Base-by-base conservation (phyloP, 37 sponge, comb jelly and placozoan species). In the Agelas oroides region DNA sequence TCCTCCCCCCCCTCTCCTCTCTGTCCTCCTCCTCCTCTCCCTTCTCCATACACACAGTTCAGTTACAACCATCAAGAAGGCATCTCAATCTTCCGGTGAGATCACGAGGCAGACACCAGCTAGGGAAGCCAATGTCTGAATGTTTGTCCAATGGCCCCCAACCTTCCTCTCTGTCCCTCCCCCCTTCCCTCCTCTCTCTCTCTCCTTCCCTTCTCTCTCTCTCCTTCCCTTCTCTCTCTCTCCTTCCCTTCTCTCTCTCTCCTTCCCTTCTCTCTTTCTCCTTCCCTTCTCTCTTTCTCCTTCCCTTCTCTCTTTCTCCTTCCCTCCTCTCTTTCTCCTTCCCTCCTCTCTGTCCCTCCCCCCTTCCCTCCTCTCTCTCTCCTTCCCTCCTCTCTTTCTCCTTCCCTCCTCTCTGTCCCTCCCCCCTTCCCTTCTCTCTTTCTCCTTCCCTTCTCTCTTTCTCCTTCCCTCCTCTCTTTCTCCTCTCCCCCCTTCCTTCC, bases 1-100 rank as follows among this genome's bases (percentile, higher is more conserved):
- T 12, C 46, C 3, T 46, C 3, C 46, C 46, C 46, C 3, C 46
- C 46, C 46, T 73, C 87, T n/a, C n/a, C n/a, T n/a, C n/a, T n/a
- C n/a, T n/a, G n/a, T n/a, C 86, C 12, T 77, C 76, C 46, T 12
- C 8, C 46, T 12, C 46, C 3, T 46, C 3, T 8, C 46, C 46
- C 3, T 8, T 8, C 46, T 73, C 87, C n/a, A 90, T 24, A n/a
- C 54, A 65, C 52, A 59, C 33, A 85, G 86, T 86, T 86, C 70
- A 71, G 64, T 62, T 86, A 86, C 71, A 86, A 65, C 37, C 8
- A 38, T 21, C 20, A 77, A 0, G 58, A 70, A 78, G 86, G 86
- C 15, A 59, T 86, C 71, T 71, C 86, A 19, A 78, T 86, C 23
- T 86, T 71, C 41, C 59, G 78, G 86, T 86, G 23, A 75, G 83